Base-by-base conservation (phyloP, 2,888 invertebrate species). In the Eumerus sabulonum region DNA sequence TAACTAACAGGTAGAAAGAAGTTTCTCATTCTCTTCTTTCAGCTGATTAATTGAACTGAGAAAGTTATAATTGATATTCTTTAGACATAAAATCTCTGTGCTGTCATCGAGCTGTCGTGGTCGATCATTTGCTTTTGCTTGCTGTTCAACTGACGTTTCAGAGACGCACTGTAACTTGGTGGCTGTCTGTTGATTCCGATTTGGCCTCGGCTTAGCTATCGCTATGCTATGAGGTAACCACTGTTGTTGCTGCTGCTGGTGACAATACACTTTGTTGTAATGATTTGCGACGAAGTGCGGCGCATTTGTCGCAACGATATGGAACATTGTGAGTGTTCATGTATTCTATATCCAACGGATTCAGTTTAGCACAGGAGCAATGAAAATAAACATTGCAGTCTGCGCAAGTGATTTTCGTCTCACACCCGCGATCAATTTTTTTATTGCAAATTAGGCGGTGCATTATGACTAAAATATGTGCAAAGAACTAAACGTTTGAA, bases 11-110 rank as follows among this genome's bases (percentile, higher is more conserved):
- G n/a, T 27, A 27, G 19, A 50, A 38, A 4, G 0, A 12, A 66
- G 64, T 36, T 19, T 35, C 14, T 13, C 53, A n/a, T 54, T 64
- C 53, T 64, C 64, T 14, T 53, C 48, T 67, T 67, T 67, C 50
- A 54, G 54, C 47, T 53, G 45, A 19, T 18, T 19, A 40, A 44
- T 44, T 36, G n/a, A n/a, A n/a, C n/a, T n/a, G n/a, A n/a, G n/a
- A n/a, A n/a, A n/a, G n/a, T 64, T 53, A 54, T 45, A 53, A 47
- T 64, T 53, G 47, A 64, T 54, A 47, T 54, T 45, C 47, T 40
- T 64, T 38, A 64, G 45, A 19, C 38, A 47, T 36, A 64, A 45
- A 18, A 64, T 53, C 45, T 64, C 57, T 51, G 13, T 35, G 51
- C 51, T 35, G 16, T 51, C 7, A 36, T 17, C 54, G 18, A 40